Evolutionary conservation across 2,797 vertebrate genomes (phyloP), one percentile per base, ranked within the genome.

Genomic region (Tinamus major): DNA sequence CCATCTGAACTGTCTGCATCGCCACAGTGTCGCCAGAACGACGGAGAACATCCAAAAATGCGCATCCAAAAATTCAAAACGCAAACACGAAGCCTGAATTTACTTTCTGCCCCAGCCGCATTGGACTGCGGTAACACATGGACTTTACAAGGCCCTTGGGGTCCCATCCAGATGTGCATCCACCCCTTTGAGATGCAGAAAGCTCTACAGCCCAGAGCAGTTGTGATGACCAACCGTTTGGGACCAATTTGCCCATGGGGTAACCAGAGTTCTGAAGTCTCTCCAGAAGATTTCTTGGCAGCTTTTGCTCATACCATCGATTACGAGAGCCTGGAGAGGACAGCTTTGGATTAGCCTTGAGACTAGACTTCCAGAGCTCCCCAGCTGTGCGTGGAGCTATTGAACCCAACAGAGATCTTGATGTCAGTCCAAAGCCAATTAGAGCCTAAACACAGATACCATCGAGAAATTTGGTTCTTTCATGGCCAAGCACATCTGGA

Each of bases 291-390:
- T 13, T 48, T 72, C 51, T 53, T 26, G 1, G 6, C 5, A 84
- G 74, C 26, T 55, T 85, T 18, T 4, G 0, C 53, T 61, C 59
- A 18, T 21, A 5, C n/a, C 27, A 37, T 26, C 48, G 62, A 6
- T 71, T 21, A 68, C 0, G 1, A 62, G 39, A 0, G 71, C 8
- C 18, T 2, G 0, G 37, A 1, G 1, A 78, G 67, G 59, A 46
- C 13, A 31, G 12, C 27, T 63, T 33, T 42, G 79, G 70, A 88
- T 93, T 63, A 75, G 74, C 48, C 44, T 23, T 13, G 26, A 67
- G 49, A 72, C 21, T 3, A 15, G 53, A 35, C 48, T 63, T 4
- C 9, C 83, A 67, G 87, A 94, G 74, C 64, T 87, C 82, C 61
- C 70, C 53, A 56, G 31, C 55, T 58, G 80, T 2, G 6, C 37